These are phyloP conservation scores for Oriolus oriolus DNA, from an alignment of 2,113 vertebrate species.

Conservation along the genomic window DNA sequence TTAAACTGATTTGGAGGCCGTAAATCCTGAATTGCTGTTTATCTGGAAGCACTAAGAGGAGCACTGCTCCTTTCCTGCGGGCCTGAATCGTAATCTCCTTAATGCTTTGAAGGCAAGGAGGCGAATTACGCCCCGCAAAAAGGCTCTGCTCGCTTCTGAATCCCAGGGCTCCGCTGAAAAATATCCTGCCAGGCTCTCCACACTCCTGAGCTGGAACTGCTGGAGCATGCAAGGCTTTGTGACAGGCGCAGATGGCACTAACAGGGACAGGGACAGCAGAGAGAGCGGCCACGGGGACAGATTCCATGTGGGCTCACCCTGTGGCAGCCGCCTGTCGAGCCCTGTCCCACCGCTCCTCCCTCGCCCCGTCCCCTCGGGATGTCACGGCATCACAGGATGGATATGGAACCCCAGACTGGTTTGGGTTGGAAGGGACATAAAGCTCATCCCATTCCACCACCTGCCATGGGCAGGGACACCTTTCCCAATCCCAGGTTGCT, in stretches of 20 bases:
- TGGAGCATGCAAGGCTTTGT: background rate
- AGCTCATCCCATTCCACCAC: background rate
- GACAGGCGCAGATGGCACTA: background rate
- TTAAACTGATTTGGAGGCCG: background rate
- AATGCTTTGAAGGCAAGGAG: slow-evolving; percentile 5
- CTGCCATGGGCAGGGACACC: background rate
- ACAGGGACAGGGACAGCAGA: background rate
- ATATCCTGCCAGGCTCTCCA: background rate
- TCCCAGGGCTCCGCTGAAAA: background rate
- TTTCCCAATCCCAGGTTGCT: fast-evolving
- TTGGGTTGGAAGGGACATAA: background rate
- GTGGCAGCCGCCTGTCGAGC: background rate
- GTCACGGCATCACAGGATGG: background rate
- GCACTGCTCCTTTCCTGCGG: background rate
- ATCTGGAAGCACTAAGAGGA: slow-evolving; percentile 8
- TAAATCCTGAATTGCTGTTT: slow-evolving; percentile 7
- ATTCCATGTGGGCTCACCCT: background rate
- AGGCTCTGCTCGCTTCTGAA: background rate
- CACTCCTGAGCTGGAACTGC: background rate
- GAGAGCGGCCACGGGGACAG: background rate
- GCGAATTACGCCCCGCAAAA: background rate
- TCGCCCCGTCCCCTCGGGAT: background rate
- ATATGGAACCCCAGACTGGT: background rate
- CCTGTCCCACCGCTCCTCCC: background rate
- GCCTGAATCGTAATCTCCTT: background rate